Conservation (phyloP, 2,113 vertebrate genomes). For the Silurus glanis region DNA sequence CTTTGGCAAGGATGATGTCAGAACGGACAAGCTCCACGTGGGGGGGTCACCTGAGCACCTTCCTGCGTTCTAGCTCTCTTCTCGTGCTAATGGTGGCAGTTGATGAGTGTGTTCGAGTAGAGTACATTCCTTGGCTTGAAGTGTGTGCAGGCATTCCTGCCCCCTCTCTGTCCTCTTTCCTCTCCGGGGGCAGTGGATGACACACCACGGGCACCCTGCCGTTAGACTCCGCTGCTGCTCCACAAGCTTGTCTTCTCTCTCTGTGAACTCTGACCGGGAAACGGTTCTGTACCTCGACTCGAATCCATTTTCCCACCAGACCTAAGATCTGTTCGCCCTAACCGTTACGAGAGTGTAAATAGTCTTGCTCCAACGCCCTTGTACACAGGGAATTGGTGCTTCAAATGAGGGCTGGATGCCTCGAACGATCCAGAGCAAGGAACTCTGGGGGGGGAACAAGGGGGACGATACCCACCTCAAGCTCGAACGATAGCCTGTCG, state of each 20-base stretch:
- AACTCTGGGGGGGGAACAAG: constrained; percentile 34
- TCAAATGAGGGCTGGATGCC: constrained; percentile 22
- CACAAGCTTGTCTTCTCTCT: constrained; percentile 32
- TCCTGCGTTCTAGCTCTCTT: constrained; percentile 38
- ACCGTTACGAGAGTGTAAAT: constrained; percentile 27
- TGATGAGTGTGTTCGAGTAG: constrained; percentile 45
- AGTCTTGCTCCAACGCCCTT: constrained; percentile 7
- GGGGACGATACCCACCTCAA: constrained; percentile 74
- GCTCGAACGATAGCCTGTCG: constrained; percentile 68
- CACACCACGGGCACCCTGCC: neutral
- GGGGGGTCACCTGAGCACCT: constrained; percentile 6
- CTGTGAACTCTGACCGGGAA: constrained; percentile 38
- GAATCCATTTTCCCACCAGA: constrained; percentile 28
- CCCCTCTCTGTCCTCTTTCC: neutral
- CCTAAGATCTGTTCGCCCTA: constrained; percentile 35
- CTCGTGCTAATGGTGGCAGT: constrained; percentile 67
- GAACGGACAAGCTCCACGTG: neutral
- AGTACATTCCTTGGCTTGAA: constrained; percentile 15
- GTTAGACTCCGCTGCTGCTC: constrained; percentile 27
- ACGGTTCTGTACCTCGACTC: constrained; percentile 46
- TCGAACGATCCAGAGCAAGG: constrained; percentile 30
- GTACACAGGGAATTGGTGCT: constrained; percentile 39
- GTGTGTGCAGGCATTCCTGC: constrained; percentile 9
- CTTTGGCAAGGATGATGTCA: constrained; percentile 1
- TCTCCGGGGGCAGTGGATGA: constrained; percentile 11